phyloP scores from a whole-genome alignment of 2,113 vertebrate genomes.

The Passer domesticus region DNA sequence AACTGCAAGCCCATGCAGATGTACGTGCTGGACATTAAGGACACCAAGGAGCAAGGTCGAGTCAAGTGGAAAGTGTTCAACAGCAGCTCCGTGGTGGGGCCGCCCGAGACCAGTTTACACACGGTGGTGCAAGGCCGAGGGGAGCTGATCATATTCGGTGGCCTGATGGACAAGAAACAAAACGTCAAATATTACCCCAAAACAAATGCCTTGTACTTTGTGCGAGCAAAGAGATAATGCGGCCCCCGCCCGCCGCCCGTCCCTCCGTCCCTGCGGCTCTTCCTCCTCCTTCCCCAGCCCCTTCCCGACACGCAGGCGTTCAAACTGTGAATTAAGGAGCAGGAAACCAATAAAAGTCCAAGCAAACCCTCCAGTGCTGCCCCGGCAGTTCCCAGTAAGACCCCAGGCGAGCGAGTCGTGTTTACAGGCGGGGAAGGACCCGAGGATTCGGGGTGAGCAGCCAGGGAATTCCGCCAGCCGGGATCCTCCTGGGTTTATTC shows the following conservation, averaged over 20 bases:
- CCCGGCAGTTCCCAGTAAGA: slow-evolving; percentile 2
- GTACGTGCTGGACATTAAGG: slow-evolving; percentile 94
- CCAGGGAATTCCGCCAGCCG: not conserved
- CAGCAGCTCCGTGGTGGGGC: slow-evolving; percentile 87
- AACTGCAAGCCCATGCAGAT: slow-evolving; percentile 99
- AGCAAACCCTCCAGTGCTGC: slow-evolving; percentile 25
- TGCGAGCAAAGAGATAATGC: slow-evolving; percentile 97
- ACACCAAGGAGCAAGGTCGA: slow-evolving; percentile 79
- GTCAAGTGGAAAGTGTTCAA: slow-evolving; percentile 93
- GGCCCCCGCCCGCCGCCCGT: not conserved
- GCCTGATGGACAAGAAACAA: slow-evolving; percentile 99
- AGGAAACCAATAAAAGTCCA: slow-evolving; percentile 51
- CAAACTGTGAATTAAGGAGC: slow-evolving; percentile 68
- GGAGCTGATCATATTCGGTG: slow-evolving; percentile 96
- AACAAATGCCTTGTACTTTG: slow-evolving; percentile 99
- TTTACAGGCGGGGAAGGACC: slow-evolving; percentile 46
- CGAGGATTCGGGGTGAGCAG: slow-evolving; percentile 2
- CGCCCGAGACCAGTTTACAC: slow-evolving; percentile 96
- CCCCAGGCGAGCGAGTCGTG: not conserved
- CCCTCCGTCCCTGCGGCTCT: not conserved
- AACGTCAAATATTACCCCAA: slow-evolving; percentile 99
- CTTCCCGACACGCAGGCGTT: slow-evolving; percentile 18
- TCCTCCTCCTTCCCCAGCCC: slow-evolving; percentile 32
- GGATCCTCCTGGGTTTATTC: not conserved
- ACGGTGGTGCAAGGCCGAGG: slow-evolving; percentile 96